These are phyloP conservation scores for Sorex maritimensis DNA, from an alignment of 2,797 vertebrate genomes.

Conservation along the genomic window DNA sequence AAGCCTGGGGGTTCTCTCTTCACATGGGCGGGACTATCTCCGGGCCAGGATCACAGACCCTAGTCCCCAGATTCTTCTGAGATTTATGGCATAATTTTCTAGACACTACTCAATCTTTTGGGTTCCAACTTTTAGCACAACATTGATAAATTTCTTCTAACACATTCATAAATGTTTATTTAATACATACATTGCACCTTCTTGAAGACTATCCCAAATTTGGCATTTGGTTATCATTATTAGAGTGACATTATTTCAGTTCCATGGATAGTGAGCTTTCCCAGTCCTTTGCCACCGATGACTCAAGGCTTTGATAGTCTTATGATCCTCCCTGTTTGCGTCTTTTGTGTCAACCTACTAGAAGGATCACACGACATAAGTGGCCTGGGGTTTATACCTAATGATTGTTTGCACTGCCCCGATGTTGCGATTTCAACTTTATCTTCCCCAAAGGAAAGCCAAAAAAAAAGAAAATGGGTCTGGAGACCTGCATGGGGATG, in stretches of 20 bases:
- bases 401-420: constrained; percentile 38
- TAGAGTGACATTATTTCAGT: constrained; percentile 27
- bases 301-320: background rate
- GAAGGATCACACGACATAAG: constrained; percentile 46
- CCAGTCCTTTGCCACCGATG: background rate
- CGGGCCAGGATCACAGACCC: constrained; percentile 29
- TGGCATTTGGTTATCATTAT: background rate
- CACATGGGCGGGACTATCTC: constrained; percentile 65
- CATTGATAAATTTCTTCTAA: constrained; percentile 9
- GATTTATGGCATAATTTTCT: constrained; percentile 8
- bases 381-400: constrained; percentile 47
- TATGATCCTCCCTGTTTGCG: background rate
- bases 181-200: background rate
- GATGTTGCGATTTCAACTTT: constrained; percentile 38
- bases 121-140: background rate
- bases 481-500: background rate
- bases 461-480: background rate
- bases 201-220: background rate
- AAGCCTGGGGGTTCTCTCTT: constrained; percentile 63
- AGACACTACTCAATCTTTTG: background rate
- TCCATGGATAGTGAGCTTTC: background rate
- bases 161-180: background rate
- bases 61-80: constrained; percentile 52
- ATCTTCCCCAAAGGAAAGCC: constrained; percentile 40
- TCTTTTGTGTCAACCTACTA: constrained; percentile 14